These are phyloP conservation scores for Sinocyclocheilus anophthalmus DNA, from an alignment of 2,113 vertebrate genomes.

Conservation along the genomic window DNA sequence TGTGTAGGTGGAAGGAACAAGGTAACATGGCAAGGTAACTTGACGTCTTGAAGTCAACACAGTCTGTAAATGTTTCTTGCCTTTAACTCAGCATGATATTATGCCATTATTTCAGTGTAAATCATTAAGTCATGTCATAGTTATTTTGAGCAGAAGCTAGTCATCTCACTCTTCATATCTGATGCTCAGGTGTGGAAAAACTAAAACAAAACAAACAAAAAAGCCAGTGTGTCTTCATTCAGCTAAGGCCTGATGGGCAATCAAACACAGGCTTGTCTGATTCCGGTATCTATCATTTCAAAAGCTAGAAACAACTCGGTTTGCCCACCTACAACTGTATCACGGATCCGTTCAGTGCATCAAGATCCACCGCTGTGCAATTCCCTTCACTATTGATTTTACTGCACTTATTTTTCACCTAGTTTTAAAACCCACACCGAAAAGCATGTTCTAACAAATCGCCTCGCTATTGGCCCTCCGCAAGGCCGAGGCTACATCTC, in stretches of 20 bases:
- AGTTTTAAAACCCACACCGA: constrained; percentile 66
- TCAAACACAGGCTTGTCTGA: not conserved
- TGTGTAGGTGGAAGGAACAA: not conserved
- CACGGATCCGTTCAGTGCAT: constrained; percentile 68
- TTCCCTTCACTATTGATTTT: constrained; percentile 73
- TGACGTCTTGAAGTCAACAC: not conserved
- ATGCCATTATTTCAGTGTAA: constrained; percentile 1
- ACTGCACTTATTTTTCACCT: constrained; percentile 67
- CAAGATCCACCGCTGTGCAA: constrained; percentile 67
- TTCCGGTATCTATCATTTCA: constrained; percentile 46
- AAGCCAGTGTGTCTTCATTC: not conserved
- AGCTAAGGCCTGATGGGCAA: not conserved
- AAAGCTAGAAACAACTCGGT: constrained; percentile 70
- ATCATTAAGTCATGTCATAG: too few relatives aligned
- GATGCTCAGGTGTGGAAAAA: not conserved
- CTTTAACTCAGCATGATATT: not conserved
- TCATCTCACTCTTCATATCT: not conserved
- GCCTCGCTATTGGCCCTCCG: constrained; percentile 53
- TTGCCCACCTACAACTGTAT: constrained; percentile 70
- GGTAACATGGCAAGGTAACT: not conserved
- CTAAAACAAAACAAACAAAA: too few relatives aligned
- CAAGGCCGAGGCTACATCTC: constrained; percentile 46
- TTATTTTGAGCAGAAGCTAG: not conserved
- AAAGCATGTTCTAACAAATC: constrained; percentile 68
- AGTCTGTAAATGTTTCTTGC: not conserved